Evolutionary conservation across 2,113 vertebrate species (phyloP).

Genomic region (Spea bombifrons): DNA sequence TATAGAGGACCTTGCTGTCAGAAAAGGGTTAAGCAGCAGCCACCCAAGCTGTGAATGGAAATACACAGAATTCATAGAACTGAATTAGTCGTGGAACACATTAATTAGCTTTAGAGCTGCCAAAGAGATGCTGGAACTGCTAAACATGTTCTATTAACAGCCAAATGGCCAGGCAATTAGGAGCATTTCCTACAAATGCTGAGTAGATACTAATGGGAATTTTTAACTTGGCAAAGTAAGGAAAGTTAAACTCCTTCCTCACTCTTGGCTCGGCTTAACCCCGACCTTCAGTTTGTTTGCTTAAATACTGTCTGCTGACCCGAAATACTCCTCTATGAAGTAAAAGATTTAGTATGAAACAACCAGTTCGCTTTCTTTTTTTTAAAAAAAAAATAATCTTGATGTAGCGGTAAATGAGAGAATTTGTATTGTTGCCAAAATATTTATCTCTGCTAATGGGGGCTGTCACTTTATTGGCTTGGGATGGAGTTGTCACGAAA

Average conservation of each 20-base stretch:
- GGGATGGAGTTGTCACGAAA: too few relatives aligned
- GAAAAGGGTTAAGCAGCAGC: neutral
- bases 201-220: conserved; percentile 26
- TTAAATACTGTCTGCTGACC: neutral
- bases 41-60: conserved; percentile 4
- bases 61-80: conserved; percentile 18
- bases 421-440: too few relatives aligned
- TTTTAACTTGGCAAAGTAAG: conserved; percentile 31
- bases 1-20: too few relatives aligned
- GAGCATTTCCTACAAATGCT: conserved; percentile 21
- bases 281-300: conserved; percentile 22
- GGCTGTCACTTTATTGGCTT: too few relatives aligned
- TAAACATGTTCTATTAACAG: conserved; percentile 33
- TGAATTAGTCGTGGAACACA: conserved; percentile 18
- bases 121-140: conserved; percentile 34
- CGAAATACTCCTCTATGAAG: neutral
- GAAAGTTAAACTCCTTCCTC: conserved; percentile 13
- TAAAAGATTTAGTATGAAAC: too few relatives aligned
- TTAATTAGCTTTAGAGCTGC: conserved; percentile 34
- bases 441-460: too few relatives aligned
- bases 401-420: too few relatives aligned
- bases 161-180: conserved; percentile 39
- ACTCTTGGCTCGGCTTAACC: conserved; percentile 4
- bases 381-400: too few relatives aligned
- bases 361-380: too few relatives aligned